Evolutionary conservation across 2,888 invertebrate genomes (phyloP).

Genomic region (Diadegma fenestrale): DNA sequence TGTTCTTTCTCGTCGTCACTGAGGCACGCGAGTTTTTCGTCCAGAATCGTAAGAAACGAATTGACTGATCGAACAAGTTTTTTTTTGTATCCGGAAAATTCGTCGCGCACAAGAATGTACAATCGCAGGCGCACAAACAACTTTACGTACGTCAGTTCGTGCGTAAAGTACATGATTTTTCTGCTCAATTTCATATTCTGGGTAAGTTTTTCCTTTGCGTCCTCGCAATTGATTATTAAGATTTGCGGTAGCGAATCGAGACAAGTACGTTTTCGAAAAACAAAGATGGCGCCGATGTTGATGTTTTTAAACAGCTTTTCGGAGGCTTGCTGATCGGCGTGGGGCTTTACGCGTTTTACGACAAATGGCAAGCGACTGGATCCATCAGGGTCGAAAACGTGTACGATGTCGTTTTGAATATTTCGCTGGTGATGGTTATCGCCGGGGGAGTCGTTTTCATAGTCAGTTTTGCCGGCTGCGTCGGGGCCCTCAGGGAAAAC

Average conservation of each 20-base stretch:
- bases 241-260: too few species aligned
- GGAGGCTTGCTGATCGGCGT: constrained; percentile 95
- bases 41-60: constrained; percentile 35
- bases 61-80: not conserved
- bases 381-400: constrained; percentile 93
- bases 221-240: too few species aligned
- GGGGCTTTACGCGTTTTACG: constrained; percentile 96
- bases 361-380: constrained; percentile 96
- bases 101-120: constrained; percentile 74
- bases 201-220: too few species aligned
- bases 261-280: too few species aligned
- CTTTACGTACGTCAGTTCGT: constrained; percentile 93
- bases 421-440: constrained; percentile 95
- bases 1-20: constrained; percentile 43
- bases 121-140: constrained; percentile 89
- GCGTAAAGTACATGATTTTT: constrained; percentile 96
- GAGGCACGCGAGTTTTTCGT: constrained; percentile 34
- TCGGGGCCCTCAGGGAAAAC: constrained; percentile 96
- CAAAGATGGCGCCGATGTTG: not conserved
- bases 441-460: constrained; percentile 96
- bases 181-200: constrained; percentile 95
- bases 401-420: constrained; percentile 95
- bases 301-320: constrained; percentile 88
- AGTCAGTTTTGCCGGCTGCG: constrained; percentile 97
- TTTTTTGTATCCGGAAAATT: not conserved